Conservation (phyloP, 2,888 invertebrate genomes). For the Mimas tiliae region DNA sequence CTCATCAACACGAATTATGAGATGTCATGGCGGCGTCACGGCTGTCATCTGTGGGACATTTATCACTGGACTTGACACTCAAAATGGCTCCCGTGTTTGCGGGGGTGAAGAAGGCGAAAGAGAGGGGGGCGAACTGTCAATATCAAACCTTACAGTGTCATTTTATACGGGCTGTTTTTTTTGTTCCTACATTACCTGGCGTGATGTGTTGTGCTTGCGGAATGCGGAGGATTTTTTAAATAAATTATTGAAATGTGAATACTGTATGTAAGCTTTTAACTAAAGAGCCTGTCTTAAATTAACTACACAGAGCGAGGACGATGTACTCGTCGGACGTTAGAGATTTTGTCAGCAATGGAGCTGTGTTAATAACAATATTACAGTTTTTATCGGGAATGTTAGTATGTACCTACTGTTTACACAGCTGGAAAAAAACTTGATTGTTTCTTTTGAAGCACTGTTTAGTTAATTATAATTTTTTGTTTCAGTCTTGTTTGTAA, state of each 20-base stretch:
- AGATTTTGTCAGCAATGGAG: conserved; percentile 69
- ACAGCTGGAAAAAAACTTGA: not conserved
- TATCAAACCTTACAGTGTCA: no score
- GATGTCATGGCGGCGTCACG: no score
- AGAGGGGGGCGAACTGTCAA: no score
- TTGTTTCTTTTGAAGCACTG: conserved; percentile 19
- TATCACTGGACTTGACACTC: no score
- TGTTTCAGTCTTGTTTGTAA: conserved; percentile 89
- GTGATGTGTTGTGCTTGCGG: conserved; percentile 23
- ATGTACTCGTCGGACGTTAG: conserved; percentile 56
- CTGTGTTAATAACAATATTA: conserved; percentile 91
- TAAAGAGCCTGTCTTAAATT: not conserved
- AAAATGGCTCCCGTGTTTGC: no score
- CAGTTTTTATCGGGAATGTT: conserved; percentile 95
- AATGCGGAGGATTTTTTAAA: conserved; percentile 26
- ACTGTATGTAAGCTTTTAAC: not conserved
- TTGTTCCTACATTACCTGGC: no score
- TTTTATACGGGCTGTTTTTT: no score
- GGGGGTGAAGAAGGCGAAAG: no score
- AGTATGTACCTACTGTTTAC: conserved; percentile 75
- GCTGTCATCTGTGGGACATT: no score
- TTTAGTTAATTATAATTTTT: conserved; percentile 28
- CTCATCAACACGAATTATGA: no score
- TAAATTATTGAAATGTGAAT: conserved; percentile 24
- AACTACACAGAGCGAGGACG: not conserved